Evolutionary conservation across 1,140 invertebrate species (phyloP), one percentile per base, ranked within the genome.

Genomic region (Heliconius eleuchia): DNA sequence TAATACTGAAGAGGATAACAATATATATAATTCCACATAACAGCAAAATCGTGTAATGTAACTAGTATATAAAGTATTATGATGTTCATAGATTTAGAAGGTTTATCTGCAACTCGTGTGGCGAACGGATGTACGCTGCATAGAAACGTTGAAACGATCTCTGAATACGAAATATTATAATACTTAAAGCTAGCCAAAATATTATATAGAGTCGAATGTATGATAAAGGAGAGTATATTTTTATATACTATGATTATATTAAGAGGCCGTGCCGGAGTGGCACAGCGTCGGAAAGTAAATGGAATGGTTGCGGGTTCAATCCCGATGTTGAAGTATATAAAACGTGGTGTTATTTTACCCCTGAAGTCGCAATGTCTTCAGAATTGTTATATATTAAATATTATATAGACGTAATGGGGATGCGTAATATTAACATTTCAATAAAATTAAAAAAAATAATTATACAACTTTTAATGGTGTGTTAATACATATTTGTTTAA

Each of bases 21-120:
- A 37, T 37, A 1, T 37, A 37, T 19, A 52, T 7, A 52, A 19
- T 52, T 13, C 3, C 42, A 9, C 5, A 23, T 23, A 57, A 57
- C 8, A 57, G 55, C n/a, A 57, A 19, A 11, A 19, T 57, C 55
- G 3, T 23, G 19, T 57, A 57, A 23, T 57, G n/a, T 9, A 57
- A 11, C 5, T 57, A 57, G 55, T 57, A 23, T 57, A 57, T 57
- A 57, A 9, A n/a, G n/a, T 57, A 57, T 57, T 57, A 57, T 23
- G n/a, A 57, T 57, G 55, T 57, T 23, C 19, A 57, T 23, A 57
- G 55, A 57, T 57, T 57, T 57, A 57, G n/a, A 23, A 16, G 55
- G n/a, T 57, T 57, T 57, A 57, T 57, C 55, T 57, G 55, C n/a
- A 23, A 57, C 55, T 57, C 55, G 55, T 57, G 55, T 57, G 55